Conservation (phyloP, 1,140 invertebrate species). For the Arctopsyche grandis region DNA sequence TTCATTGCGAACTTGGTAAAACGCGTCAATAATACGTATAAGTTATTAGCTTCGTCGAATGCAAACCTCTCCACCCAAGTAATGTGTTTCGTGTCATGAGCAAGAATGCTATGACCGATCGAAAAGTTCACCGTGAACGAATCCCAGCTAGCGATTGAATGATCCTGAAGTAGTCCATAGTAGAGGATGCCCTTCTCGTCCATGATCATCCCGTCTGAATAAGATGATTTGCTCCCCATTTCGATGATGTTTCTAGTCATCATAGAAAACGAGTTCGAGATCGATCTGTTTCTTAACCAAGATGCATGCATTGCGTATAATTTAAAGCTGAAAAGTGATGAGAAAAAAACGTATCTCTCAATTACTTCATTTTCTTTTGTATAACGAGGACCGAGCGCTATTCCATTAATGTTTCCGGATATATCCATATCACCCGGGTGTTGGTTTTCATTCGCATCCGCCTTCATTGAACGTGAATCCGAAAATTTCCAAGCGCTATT, state of each 20-base stretch:
- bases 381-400: constrained; percentile 72
- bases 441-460: constrained; percentile 61
- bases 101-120: constrained; percentile 58
- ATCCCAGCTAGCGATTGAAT: constrained; percentile 68
- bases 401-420: constrained; percentile 71
- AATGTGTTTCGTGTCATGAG: constrained; percentile 64
- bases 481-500: constrained; percentile 67
- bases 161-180: constrained; percentile 65
- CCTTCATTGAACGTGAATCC: constrained; percentile 65
- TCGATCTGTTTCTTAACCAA: constrained; percentile 66
- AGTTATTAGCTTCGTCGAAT: constrained; percentile 65
- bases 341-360: constrained; percentile 71
- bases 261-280: constrained; percentile 57
- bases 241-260: constrained; percentile 61
- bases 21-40: constrained; percentile 67
- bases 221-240: constrained; percentile 59
- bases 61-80: constrained; percentile 70
- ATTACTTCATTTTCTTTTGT: constrained; percentile 57
- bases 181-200: constrained; percentile 63
- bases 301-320: constrained; percentile 71
- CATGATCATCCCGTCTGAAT: constrained; percentile 70
- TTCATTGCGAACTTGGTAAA: constrained; percentile 63
- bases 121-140: constrained; percentile 55
- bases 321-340: constrained; percentile 72
- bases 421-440: constrained; percentile 68